These are phyloP conservation scores for Lepeophtheirus salmonis DNA, from an alignment of 1,140 invertebrate genomes.

Conservation along the genomic window DNA sequence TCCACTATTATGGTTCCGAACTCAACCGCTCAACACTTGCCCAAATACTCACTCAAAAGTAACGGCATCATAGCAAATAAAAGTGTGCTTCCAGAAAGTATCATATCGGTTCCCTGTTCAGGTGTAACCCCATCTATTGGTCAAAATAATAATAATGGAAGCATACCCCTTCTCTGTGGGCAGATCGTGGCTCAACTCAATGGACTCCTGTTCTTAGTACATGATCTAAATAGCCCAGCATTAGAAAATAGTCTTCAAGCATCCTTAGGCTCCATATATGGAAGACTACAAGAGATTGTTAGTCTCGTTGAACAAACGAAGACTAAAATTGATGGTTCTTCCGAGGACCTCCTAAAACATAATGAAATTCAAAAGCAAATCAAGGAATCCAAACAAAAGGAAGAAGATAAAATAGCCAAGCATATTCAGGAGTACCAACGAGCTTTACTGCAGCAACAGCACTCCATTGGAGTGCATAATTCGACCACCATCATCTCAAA, in stretches of 20 bases:
- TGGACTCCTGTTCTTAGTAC: slow-evolving; percentile 11
- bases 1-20: background rate
- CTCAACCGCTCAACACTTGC: too few species aligned
- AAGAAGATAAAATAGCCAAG: slow-evolving; percentile 6
- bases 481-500: background rate
- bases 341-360: background rate
- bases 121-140: background rate
- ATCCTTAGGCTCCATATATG: slow-evolving; percentile 9
- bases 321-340: background rate
- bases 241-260: slow-evolving; percentile 6
- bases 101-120: background rate
- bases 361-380: background rate
- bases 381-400: background rate
- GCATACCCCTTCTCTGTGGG: slow-evolving; percentile 13
- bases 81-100: background rate
- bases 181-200: slow-evolving; percentile 18
- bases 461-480: background rate
- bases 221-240: slow-evolving; percentile 6
- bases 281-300: slow-evolving; percentile 14
- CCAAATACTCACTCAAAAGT: background rate
- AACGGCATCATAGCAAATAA: too few species aligned
- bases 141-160: background rate
- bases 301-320: slow-evolving; percentile 12
- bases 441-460: background rate
- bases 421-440: slow-evolving; percentile 7